Base-by-base conservation (phyloP, 1,140 invertebrate species). In the Cotesia typhae region DNA sequence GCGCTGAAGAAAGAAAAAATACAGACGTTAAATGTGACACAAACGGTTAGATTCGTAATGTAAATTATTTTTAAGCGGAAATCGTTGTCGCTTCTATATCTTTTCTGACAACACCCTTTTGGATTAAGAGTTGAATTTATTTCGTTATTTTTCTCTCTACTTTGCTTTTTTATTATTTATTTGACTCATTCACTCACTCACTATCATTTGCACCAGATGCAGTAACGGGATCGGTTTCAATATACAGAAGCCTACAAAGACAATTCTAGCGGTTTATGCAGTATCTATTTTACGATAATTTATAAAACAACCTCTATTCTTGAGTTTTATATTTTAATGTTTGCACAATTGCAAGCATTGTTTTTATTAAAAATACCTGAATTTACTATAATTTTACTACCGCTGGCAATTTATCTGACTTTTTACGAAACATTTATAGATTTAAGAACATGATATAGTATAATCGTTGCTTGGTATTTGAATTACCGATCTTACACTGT, bases 151-250 rank as follows among this genome's bases (percentile, higher is more conserved):
- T 17, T 28, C 20, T 37, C 60, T 61, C 12, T 28, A 28, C 28
- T 28, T 28, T 28, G 28, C 28, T 28, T 28, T 28, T 28, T 28
- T 28, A 28, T 28, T 28, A 28, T 28, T 28, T 28, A 28, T 28
- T 28, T 3, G 3, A 12, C 20, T 36, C 4, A 17, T 28, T 35
- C 60, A 12, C 35, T 37, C 61, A 28, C 12, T 38, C 37, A 64
- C 37, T 47, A 7, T 41, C 36, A 68, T 14, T 67, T 52, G n/a
- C 53, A 10, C 37, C 28, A 70, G 38, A 70, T 70, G 57, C 57
- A 47, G 59, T 70, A 70, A 70, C 57, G 68, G 57, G 14, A 70
- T 70, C 41, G 57, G 28, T 70, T 70, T 70, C 68, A 70, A 61
- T 70, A 70, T 57, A 57, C 55, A 63, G 68, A 70, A 61, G 57